Evolutionary conservation across 2,113 vertebrate genomes (phyloP).

Genomic region (Pipra filicauda): DNA sequence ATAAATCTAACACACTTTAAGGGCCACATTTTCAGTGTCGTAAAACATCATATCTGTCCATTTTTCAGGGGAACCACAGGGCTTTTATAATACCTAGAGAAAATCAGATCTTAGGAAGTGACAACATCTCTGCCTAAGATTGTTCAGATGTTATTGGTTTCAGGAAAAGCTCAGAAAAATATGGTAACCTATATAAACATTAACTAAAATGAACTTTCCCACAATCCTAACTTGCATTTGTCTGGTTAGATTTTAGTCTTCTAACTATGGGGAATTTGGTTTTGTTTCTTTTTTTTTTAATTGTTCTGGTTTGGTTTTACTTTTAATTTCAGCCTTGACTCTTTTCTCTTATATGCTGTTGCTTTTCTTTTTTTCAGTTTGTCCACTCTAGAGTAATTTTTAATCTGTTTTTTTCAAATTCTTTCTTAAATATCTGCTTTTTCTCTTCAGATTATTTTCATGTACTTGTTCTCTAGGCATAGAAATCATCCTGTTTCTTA

Average conservation of each 20-base stretch:
- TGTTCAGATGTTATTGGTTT: not conserved
- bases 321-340: not conserved
- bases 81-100: not conserved
- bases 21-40: not conserved
- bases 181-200: not conserved
- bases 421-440: not conserved
- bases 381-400: not conserved
- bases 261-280: not conserved
- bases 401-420: not conserved
- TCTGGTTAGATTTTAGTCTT: not conserved
- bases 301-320: not conserved
- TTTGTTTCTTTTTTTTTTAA: not conserved
- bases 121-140: not conserved
- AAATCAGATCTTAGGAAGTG: not conserved
- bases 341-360: not conserved
- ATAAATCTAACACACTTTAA: slow-evolving; percentile 34
- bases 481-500: not conserved
- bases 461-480: not conserved
- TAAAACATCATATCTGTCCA: slow-evolving; percentile 33
- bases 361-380: not conserved
- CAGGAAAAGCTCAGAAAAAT: not conserved
- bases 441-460: not conserved
- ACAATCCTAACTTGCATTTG: not conserved
- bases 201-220: not conserved
- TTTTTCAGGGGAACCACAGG: not conserved